Base-by-base conservation (phyloP, 1,140 invertebrate genomes). In the Caenorhabditis remanei region DNA sequence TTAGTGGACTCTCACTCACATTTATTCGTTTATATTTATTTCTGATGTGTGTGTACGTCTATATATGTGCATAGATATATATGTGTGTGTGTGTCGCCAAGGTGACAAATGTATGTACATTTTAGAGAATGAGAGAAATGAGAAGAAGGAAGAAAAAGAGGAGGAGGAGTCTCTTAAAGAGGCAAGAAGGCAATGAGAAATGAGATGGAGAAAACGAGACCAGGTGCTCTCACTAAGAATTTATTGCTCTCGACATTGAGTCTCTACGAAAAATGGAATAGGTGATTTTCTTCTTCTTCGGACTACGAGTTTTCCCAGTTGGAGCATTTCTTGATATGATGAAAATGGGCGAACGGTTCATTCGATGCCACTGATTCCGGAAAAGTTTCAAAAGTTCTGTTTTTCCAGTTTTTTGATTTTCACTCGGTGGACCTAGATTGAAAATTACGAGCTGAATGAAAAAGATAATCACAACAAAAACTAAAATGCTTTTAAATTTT, bases 51-150 rank as follows among this genome's bases (percentile, higher is more conserved):
- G 61, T 19, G 21, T 19, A n/a, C 19, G 6, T n/a, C 6, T 58
- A 58, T 58, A 58, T 7, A 58, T 58, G 19, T 58, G 55, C 55
- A 43, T 32, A 32, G 32, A 32, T 32, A 32, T 50, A 32, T 50
- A 79, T 24, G n/a, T 53, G 11, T 79, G 11, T 79, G 9, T 53
- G 71, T 79, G 71, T 79, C 46, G 21, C 46, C 71, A 79, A 79
- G 71, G 71, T 79, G 43, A 79, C 71, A 79, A 79, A 79, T 79
- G 71, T 46, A 79, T 79, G 71, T 50, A 79, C 71, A 79, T 79
- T 79, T 79, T 79, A 50, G 40, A 50, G 46, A 21, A 43, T 13
- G 71, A 50, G 11, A 50, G 43, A 71, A 21, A 67, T 21, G 63
- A 67, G 40, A 67, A 67, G 40, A 67, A 40, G 8, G 19, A 61